Conservation (phyloP, 2,797 vertebrate species). For the Oreochromis mossambicus region DNA sequence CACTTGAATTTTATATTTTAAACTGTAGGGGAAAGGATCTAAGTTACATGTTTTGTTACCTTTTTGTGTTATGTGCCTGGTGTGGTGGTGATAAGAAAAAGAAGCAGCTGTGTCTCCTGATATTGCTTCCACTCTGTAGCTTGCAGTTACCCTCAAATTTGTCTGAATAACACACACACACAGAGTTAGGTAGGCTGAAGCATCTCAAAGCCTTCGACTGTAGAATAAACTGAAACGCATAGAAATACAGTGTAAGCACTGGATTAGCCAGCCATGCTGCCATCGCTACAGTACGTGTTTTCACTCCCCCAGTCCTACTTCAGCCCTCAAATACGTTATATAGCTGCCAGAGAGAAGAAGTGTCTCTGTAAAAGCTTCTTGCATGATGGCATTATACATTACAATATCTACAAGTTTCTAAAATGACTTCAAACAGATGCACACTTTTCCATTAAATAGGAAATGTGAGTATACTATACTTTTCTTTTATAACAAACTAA, state of each 20-base stretch:
- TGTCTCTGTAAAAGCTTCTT: constrained; percentile 38
- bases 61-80: constrained; percentile 69
- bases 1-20: constrained; percentile 84
- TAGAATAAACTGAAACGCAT: background rate
- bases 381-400: constrained; percentile 56
- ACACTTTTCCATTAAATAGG: constrained; percentile 16
- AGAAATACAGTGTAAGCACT: background rate
- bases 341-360: constrained; percentile 60
- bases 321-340: background rate
- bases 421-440: background rate
- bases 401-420: constrained; percentile 13
- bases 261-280: background rate
- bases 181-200: background rate
- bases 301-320: constrained; percentile 5
- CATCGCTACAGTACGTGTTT: constrained; percentile 1
- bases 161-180: background rate
- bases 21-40: constrained; percentile 63
- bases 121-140: constrained; percentile 8
- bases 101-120: constrained; percentile 24
- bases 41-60: constrained; percentile 63
- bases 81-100: constrained; percentile 34
- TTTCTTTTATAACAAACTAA: constrained; percentile 52
- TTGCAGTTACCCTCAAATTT: background rate
- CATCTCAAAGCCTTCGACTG: background rate
- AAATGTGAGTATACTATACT: constrained; percentile 31